Conservation (phyloP, 2,888 invertebrate genomes). For the Tenthredo livida region DNA sequence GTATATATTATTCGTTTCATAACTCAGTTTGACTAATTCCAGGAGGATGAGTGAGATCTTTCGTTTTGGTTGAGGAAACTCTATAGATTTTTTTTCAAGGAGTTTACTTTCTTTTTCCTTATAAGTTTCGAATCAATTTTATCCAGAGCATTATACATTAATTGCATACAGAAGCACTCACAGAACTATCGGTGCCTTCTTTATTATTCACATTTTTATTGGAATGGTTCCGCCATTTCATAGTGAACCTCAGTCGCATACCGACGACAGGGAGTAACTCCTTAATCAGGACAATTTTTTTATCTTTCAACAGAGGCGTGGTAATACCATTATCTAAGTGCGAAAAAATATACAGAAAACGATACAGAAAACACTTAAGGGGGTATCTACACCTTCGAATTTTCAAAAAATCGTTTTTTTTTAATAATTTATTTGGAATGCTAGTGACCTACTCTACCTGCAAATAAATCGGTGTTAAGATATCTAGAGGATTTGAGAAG, state of each 20-base stretch:
- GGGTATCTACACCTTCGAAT: no score
- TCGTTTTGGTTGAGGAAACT: background rate
- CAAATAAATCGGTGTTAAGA: no score
- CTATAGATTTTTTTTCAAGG: background rate
- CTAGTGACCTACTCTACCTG: no score
- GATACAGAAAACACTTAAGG: no score
- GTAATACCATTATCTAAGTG: background rate
- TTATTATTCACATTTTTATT: background rate
- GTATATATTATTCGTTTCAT: background rate
- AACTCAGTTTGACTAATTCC: background rate
- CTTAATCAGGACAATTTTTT: background rate
- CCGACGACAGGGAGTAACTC: background rate
- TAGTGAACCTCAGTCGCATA: background rate
- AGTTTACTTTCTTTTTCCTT: background rate
- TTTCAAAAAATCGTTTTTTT: no score
- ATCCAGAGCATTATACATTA: background rate
- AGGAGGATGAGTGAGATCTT: no score
- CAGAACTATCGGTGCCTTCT: background rate
- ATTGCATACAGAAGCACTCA: background rate
- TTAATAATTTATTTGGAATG: no score
- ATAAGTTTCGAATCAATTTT: background rate
- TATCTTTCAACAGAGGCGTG: background rate
- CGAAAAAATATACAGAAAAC: background rate
- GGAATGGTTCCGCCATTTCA: background rate
- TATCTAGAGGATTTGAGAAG: no score